Percentiles rank a stretch among this genome's conserved stretches.
These are phyloP conservation scores for Myzus persicae DNA, from an alignment of 1,140 invertebrate genomes.

Conservation along the genomic window DNA sequence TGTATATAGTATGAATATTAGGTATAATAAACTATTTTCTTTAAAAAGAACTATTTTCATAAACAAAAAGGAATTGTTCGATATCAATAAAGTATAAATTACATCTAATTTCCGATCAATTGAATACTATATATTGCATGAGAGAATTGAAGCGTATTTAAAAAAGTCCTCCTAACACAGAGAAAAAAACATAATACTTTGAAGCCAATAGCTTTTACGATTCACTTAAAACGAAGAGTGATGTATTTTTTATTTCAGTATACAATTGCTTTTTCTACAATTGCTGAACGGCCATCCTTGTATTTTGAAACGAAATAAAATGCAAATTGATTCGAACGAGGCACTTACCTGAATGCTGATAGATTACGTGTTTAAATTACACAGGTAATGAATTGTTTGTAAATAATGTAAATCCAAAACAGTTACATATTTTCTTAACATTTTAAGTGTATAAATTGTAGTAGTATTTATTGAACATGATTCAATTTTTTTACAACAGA, in stretches of 20 bases:
- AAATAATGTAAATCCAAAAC: neutral
- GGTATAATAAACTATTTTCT: neutral
- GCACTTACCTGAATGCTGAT: neutral
- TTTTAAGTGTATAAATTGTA: too few relatives aligned
- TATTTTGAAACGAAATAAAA: neutral
- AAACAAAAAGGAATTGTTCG: neutral
- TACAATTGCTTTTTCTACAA: neutral
- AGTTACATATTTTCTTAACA: neutral
- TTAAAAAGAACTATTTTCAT: neutral
- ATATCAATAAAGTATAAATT: neutral
- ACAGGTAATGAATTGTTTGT: neutral
- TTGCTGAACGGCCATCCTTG: neutral
- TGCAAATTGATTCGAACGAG: neutral
- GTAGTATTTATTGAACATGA: neutral
- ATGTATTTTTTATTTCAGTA: neutral
- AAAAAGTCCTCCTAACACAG: neutral
- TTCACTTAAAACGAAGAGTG: neutral
- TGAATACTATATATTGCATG: neutral
- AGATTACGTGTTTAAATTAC: neutral
- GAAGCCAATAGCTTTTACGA: neutral
- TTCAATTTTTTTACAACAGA: neutral
- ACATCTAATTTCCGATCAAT: neutral
- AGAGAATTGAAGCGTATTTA: neutral
- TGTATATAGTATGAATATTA: neutral
- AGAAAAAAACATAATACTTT: neutral